Conservation (phyloP, 2,797 vertebrate species). For the Ptychadena robeensis region DNA sequence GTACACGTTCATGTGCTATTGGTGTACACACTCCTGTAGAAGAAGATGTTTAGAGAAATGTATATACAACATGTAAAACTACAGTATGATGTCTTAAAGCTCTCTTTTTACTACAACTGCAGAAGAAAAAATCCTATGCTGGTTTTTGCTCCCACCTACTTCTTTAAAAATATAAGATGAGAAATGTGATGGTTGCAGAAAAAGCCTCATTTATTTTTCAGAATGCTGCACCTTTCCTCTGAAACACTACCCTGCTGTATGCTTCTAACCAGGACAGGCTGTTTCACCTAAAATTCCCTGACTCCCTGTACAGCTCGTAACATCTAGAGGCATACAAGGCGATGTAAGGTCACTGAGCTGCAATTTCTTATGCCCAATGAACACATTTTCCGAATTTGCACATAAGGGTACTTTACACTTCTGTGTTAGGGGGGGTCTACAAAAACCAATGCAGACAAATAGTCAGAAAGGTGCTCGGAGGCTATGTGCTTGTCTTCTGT, state of each 20-base stretch:
- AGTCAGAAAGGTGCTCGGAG: slow-evolving; percentile 2
- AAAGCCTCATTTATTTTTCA: slow-evolving; percentile 50
- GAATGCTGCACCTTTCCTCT: slow-evolving; percentile 39
- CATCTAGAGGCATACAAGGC: slow-evolving; percentile 16
- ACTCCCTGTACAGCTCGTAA: slow-evolving; percentile 36
- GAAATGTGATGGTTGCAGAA: slow-evolving; percentile 22
- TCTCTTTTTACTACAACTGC: too few species aligned
- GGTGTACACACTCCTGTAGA: too few species aligned
- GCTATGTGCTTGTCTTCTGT: not conserved
- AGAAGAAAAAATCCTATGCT: too few species aligned
- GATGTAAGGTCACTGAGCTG: slow-evolving; percentile 47
- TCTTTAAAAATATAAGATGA: slow-evolving; percentile 26
- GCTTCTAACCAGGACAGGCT: slow-evolving; percentile 42
- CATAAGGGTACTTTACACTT: slow-evolving; percentile 26
- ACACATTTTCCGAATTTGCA: slow-evolving; percentile 38
- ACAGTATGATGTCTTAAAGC: too few species aligned
- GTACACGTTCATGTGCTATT: too few species aligned
- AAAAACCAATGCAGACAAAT: slow-evolving; percentile 12
- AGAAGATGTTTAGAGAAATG: too few species aligned
- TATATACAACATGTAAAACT: too few species aligned
- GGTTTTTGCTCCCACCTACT: slow-evolving; percentile 6
- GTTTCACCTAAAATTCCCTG: slow-evolving; percentile 46
- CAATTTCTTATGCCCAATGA: slow-evolving; percentile 44
- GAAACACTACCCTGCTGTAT: slow-evolving; percentile 26
- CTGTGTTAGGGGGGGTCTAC: slow-evolving; percentile 29